These are phyloP conservation scores for Acanthosepion pharaonis DNA, from an alignment of 2,888 invertebrate species.

Conservation along the genomic window DNA sequence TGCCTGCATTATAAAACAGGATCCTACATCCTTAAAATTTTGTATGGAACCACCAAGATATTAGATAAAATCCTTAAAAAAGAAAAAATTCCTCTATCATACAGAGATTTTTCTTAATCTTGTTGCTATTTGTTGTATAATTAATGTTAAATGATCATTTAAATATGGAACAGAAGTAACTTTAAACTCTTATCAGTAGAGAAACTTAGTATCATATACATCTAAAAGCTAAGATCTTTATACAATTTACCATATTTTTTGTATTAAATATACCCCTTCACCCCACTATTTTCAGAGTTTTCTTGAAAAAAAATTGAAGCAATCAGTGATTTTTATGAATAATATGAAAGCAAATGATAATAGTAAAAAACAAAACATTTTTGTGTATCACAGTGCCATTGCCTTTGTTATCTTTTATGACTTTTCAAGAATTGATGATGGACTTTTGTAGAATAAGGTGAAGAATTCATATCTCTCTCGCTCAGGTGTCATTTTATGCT, in stretches of 20 bases:
- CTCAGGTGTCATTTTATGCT: not conserved
- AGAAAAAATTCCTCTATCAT: not conserved
- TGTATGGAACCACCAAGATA: not conserved
- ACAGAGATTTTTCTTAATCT: not conserved
- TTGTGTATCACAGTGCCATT: not conserved
- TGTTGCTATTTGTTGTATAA: not conserved
- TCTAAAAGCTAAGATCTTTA: not conserved
- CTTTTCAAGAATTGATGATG: not conserved
- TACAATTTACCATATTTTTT: not conserved
- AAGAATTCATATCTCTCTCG: not conserved
- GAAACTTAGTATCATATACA: not conserved
- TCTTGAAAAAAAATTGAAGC: not conserved
- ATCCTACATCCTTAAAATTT: not conserved
- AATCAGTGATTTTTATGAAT: conserved; percentile 6
- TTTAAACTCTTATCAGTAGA: not conserved
- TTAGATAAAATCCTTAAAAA: not conserved
- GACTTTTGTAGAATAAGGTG: not conserved
- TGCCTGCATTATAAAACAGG: not conserved
- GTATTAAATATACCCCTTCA: not conserved
- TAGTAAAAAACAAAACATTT: too few species aligned
- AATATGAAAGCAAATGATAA: not conserved
- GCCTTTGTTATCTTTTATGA: not conserved
- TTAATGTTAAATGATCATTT: not conserved
- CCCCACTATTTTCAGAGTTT: not conserved
- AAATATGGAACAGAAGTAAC: not conserved